A percentile compares a stretch with the other conserved stretches of the same genome.
phyloP scores from a whole-genome alignment of 2,113 vertebrate species.

The Mirza zaza region DNA sequence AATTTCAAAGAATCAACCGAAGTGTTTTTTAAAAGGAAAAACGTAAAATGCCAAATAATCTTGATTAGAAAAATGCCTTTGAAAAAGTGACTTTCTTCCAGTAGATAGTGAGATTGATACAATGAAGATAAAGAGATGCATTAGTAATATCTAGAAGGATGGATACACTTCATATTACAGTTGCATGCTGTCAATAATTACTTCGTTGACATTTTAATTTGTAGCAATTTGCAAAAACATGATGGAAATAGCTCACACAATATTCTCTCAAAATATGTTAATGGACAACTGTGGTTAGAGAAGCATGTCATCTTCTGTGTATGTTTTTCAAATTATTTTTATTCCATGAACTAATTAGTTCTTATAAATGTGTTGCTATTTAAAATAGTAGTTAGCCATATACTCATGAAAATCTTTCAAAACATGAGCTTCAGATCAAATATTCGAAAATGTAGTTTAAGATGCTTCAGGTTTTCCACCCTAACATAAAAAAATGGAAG shows the following conservation, averaged over 20 bases:
- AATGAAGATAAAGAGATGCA: not conserved
- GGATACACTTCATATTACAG: not conserved
- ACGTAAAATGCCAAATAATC: constrained; percentile 23
- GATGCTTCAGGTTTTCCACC: not conserved
- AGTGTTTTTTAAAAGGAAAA: not conserved
- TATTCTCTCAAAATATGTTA: constrained; percentile 54
- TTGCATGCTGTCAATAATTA: constrained; percentile 12
- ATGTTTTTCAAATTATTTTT: constrained; percentile 45
- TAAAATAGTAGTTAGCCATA: constrained; percentile 7
- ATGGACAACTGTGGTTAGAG: not conserved
- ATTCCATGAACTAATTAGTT: not conserved
- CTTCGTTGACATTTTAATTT: constrained; percentile 57
- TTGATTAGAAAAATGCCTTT: not conserved
- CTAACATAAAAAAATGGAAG: not conserved
- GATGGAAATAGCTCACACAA: constrained; percentile 1
- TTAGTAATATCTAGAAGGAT: not conserved
- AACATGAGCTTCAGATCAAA: not conserved
- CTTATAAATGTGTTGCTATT: not conserved
- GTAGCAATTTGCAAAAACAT: constrained; percentile 39
- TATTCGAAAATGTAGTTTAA: not conserved
- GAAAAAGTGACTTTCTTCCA: not conserved
- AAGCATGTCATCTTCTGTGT: constrained; percentile 20
- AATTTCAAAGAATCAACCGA: constrained; percentile 15
- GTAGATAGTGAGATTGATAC: not conserved
- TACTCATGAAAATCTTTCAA: constrained; percentile 9